phyloP scores from a whole-genome alignment of 2,797 vertebrate species.

The Psittacula echo region DNA sequence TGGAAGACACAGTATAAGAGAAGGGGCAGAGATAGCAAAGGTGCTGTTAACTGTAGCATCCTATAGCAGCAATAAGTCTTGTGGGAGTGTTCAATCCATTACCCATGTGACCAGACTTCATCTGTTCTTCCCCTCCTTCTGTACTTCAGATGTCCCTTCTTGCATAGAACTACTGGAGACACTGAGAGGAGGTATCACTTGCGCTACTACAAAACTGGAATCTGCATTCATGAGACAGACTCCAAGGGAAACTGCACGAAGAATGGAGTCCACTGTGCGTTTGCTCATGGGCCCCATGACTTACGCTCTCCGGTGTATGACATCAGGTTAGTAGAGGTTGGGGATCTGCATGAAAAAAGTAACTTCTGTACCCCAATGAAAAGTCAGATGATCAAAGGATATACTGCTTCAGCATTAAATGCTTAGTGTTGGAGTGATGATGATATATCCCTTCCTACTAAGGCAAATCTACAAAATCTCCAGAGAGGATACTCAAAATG shows the following conservation, averaged over 20 bases:
- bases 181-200: slow-evolving; percentile 97
- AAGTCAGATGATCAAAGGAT: neutral
- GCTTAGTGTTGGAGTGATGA: neutral
- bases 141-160: slow-evolving; percentile 88
- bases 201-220: slow-evolving; percentile 98
- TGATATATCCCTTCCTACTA: neutral
- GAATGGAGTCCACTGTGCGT: slow-evolving; percentile 97
- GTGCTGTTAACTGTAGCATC: neutral
- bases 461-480: neutral
- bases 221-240: slow-evolving; percentile 98
- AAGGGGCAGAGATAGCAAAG: neutral
- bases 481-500: neutral
- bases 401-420: neutral
- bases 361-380: neutral
- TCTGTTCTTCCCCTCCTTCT: neutral
- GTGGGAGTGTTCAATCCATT: neutral
- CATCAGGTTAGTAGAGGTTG: slow-evolving; percentile 84
- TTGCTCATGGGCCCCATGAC: slow-evolving; percentile 97
- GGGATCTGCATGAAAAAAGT: neutral
- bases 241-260: slow-evolving; percentile 97
- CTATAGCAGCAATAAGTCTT: neutral
- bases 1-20: neutral
- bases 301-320: slow-evolving; percentile 95
- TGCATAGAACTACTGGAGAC: slow-evolving; percentile 97
- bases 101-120: neutral